Evolutionary conservation across 37 sponge, comb jelly and placozoan species (phyloP), one percentile per base, ranked within the genome.

Genomic region (Ianthella basta): DNA sequence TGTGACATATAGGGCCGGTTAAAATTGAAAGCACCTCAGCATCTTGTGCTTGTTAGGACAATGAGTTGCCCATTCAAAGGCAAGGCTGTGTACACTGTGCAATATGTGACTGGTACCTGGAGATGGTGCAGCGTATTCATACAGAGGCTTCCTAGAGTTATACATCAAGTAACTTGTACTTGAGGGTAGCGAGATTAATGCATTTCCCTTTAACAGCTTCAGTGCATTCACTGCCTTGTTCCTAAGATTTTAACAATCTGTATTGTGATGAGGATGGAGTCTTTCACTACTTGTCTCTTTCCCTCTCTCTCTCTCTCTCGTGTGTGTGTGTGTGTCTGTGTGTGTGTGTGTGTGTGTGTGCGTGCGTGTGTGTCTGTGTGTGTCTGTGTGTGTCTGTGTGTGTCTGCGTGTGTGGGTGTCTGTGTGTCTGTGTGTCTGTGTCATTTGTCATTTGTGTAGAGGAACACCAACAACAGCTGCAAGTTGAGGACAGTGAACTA

Each of bases 371-470:
- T 83, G 54, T 66, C 25, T 41, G 65, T 82, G 40, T 82, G 82
- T 64, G 66, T 82, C 50, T 82, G 82, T 82, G 82, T 82, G 82
- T 69, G 70, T 69, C 33, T 69, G 70, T 69, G 70, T 69, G 70
- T 69, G 70, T 69, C 33, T 69, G 70, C 27, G 70, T 69, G 70
- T 69, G 70, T 69, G 70, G 12, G 70, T 69, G 70, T 69, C 33
- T 69, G 70, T 69, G 70, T 54, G 79, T 63, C 5, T 63, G 65
- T 63, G 65, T 63, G 65, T 29, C 4, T 63, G 65, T 63, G 12
- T 63, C 27, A 30, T 24, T 8, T 24, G 65, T 30, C 65, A 2
- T 10, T 29, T 63, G 65, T 8, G 8, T 5, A 63, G 33, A 35
- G 78, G 33, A 74, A 8, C 78, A 74, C 5, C 78, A 10, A 6